Percentiles rank a stretch among this genome's conserved stretches.
These are phyloP conservation scores for Drosophila phalerata DNA, from an alignment of 2,888 invertebrate genomes.

Conservation along the genomic window DNA sequence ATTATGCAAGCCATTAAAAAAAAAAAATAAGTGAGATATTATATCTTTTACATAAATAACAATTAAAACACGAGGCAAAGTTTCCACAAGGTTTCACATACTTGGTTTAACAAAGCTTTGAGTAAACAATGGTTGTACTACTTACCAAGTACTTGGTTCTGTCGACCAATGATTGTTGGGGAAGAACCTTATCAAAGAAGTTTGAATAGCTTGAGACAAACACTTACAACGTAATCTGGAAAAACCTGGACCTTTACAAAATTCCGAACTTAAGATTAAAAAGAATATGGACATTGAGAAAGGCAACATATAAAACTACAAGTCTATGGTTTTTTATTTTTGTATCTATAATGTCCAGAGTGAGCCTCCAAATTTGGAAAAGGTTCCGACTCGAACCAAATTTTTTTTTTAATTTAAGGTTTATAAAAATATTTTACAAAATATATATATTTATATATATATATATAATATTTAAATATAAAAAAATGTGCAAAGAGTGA, in stretches of 20 bases:
- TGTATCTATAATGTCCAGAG: no score
- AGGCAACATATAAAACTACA: background rate
- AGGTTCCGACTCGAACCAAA: no score
- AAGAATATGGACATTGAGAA: background rate
- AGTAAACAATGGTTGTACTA: conserved; percentile 23
- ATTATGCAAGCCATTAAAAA: background rate
- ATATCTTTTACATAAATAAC: conserved; percentile 30
- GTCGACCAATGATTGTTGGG: background rate
- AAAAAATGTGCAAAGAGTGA: no score
- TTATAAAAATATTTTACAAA: no score
- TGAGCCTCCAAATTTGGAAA: no score
- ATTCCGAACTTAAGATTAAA: background rate
- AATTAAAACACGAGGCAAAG: conserved; percentile 5
- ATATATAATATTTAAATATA: no score
- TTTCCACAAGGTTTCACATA: background rate
- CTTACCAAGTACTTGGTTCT: background rate
- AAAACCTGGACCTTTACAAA: conserved; percentile 9
- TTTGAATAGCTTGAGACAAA: background rate
- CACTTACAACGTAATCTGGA: conserved; percentile 6
- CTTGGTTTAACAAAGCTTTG: conserved; percentile 13
- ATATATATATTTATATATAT: no score
- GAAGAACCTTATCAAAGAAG: background rate
- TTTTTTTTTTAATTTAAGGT: no score
- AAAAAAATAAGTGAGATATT: background rate
- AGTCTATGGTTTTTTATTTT: no score